Evolutionary conservation across 2,888 invertebrate genomes (phyloP).

Genomic region (Machimus atricapillus): DNA sequence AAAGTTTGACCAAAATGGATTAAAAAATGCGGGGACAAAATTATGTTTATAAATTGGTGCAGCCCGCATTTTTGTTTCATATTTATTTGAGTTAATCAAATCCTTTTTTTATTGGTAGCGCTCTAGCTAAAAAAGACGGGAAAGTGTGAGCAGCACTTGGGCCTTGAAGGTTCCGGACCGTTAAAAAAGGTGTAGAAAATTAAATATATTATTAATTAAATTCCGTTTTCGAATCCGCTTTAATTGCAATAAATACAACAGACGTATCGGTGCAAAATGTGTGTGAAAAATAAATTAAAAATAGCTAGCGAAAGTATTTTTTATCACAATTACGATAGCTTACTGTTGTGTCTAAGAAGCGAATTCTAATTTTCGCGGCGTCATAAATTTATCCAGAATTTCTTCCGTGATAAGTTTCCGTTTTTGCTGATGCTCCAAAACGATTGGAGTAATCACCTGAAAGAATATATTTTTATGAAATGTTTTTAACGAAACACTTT

Average conservation of each 20-base stretch:
- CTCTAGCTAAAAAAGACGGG: too few species aligned
- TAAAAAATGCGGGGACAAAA: background rate
- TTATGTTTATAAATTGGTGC: too few species aligned
- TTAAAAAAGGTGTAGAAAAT: background rate
- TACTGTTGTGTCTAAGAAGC: conserved; percentile 48
- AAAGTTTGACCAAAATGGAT: background rate
- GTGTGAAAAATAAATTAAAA: background rate
- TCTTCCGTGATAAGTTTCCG: conserved; percentile 86
- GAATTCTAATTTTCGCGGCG: conserved; percentile 77
- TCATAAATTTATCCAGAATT: conserved; percentile 82
- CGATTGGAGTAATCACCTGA: conserved; percentile 73
- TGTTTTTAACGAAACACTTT: background rate
- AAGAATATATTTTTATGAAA: background rate
- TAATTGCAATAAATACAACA: background rate
- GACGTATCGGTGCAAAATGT: background rate
- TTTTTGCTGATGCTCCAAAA: conserved; percentile 82
- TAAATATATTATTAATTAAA: background rate
- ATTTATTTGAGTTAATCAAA: too few species aligned
- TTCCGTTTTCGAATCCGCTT: background rate
- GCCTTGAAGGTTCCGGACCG: too few species aligned
- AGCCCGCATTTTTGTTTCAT: too few species aligned
- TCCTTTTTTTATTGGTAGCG: too few species aligned
- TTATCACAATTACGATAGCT: conserved; percentile 10
- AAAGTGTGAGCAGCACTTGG: too few species aligned
- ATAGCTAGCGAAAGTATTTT: background rate